These are phyloP conservation scores for Heliconius congener DNA, from an alignment of 1,140 invertebrate genomes.

Conservation along the genomic window DNA sequence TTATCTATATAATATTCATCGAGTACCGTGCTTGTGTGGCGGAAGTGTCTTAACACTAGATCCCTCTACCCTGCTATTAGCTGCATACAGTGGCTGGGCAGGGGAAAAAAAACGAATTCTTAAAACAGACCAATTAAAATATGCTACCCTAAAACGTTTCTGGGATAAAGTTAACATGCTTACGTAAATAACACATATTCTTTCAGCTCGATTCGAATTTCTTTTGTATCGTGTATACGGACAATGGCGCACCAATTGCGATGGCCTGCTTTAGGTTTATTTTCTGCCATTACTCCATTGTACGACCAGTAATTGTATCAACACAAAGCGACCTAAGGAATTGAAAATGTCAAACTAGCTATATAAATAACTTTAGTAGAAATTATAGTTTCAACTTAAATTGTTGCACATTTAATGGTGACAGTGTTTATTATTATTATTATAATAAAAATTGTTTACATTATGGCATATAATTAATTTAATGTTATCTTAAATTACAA, in stretches of 20 bases:
- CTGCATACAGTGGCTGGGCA: no score
- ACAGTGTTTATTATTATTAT: not conserved
- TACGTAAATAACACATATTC: constrained; percentile 35
- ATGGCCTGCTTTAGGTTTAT: constrained; percentile 62
- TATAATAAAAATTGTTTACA: not conserved
- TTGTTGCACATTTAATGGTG: not conserved
- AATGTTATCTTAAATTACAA: no score
- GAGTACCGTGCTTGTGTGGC: no score
- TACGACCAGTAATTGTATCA: constrained; percentile 59
- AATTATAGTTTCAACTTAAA: not conserved
- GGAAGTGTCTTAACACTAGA: not conserved
- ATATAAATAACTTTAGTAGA: constrained; percentile 5
- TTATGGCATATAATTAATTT: no score
- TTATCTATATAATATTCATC: no score
- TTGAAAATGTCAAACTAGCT: constrained; percentile 32
- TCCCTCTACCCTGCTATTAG: no score
- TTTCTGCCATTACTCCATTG: constrained; percentile 65
- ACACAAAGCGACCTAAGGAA: constrained; percentile 48
- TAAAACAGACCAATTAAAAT: constrained; percentile 25
- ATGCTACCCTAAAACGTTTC: constrained; percentile 21
- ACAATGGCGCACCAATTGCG: constrained; percentile 69
- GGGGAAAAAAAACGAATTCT: not conserved
- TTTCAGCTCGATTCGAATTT: constrained; percentile 58
- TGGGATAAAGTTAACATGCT: constrained; percentile 35
- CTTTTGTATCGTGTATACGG: constrained; percentile 65